Conservation (phyloP, 2,797 vertebrate genomes). For the Phrynocephalus vlangalii region DNA sequence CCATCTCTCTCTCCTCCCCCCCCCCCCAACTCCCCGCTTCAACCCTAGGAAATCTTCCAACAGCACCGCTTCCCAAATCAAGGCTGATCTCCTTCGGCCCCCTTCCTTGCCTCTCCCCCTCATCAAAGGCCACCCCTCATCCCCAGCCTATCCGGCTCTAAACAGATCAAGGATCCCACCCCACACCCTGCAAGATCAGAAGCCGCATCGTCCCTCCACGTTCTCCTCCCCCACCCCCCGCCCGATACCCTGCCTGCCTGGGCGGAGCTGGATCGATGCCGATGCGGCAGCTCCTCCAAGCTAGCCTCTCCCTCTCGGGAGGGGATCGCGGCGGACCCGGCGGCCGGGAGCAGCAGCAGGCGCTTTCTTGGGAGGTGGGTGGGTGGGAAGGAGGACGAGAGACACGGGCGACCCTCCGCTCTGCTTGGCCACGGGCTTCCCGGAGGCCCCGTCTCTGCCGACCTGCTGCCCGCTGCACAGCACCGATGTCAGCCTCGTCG, state of each 20-base stretch:
- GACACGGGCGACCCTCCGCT: no score
- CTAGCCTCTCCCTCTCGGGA: background rate
- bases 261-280: conserved; percentile 35
- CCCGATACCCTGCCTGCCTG: background rate
- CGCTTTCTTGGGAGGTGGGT: background rate
- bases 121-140: background rate
- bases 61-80: background rate
- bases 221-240: background rate
- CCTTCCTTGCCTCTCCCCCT: background rate
- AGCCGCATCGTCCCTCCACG: background rate
- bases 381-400: background rate
- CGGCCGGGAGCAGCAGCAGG: background rate
- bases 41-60: background rate
- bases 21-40: no score
- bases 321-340: background rate
- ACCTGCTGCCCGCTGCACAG: background rate
- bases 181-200: no score
- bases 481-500: background rate
- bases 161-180: background rate
- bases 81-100: no score
- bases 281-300: conserved; percentile 29
- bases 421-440: background rate
- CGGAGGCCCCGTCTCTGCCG: background rate
- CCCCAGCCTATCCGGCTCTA: background rate
- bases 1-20: accelerated